A percentile compares a stretch with the other conserved stretches of the same genome.
These are phyloP conservation scores for Agelas oroides DNA, from an alignment of 37 sponge, comb jelly and placozoan species.

Conservation along the genomic window DNA sequence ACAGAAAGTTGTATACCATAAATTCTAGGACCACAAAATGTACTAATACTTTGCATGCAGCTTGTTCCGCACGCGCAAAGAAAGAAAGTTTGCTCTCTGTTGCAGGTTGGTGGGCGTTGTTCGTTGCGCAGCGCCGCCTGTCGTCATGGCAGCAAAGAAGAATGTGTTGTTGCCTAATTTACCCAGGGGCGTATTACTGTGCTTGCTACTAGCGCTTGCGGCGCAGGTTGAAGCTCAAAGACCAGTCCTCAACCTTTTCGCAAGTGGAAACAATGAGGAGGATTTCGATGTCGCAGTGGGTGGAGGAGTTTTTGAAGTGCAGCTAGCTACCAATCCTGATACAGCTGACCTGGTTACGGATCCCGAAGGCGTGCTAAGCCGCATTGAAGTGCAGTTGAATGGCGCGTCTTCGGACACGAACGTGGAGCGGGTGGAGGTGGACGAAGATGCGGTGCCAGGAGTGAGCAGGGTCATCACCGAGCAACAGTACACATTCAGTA, in stretches of 20 bases:
- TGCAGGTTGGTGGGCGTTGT: too few species aligned
- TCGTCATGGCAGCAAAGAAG: too few species aligned
- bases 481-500: not conserved
- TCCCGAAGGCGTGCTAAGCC: not conserved
- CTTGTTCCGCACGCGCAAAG: too few species aligned
- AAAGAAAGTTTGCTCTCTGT: too few species aligned
- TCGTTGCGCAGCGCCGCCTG: too few species aligned
- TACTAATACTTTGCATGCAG: too few species aligned
- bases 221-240: not conserved
- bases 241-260: constrained; percentile 32
- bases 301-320: not conserved
- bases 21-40: too few species aligned
- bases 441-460: not conserved
- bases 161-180: not conserved
- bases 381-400: constrained; percentile 22
- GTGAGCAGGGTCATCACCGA: not conserved
- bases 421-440: constrained; percentile 20
- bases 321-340: constrained; percentile 20
- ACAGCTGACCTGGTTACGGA: constrained; percentile 16
- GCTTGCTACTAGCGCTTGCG: not conserved
- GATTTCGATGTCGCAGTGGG: constrained; percentile 30
- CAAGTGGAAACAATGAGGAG: constrained; percentile 25
- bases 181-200: not conserved
- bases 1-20: too few species aligned
- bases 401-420: constrained; percentile 10